Base-by-base conservation (phyloP, 2,113 vertebrate species). In the Pavo muticus region DNA sequence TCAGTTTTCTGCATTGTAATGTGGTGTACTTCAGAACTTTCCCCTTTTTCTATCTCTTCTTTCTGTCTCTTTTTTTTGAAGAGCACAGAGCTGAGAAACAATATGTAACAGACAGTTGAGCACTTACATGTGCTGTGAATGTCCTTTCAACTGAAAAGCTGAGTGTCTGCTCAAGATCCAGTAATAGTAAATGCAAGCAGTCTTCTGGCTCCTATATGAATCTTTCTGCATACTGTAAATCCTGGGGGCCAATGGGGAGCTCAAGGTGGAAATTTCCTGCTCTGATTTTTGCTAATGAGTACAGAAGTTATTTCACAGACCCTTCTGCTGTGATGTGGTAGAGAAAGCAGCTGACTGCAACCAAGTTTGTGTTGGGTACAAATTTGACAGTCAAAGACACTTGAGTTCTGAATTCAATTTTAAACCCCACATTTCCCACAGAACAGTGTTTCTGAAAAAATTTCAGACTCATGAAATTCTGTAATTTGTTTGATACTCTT, bases 111-210 rank as follows among this genome's bases (percentile, higher is more conserved):
- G 80, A 88, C 10, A 0, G 64, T 0, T 67, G 76, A 72, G 72
- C 67, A 50, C 45, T 86, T 86, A 23, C 14, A 23, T 81, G 52
- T 68, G 70, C 76, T 0, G 0, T 47, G 65, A 93, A 78, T 56
- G 29, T 81, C 39, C 80, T 91, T 81, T 86, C 86, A 84, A 27
- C 29, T 59, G 78, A 93, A 93, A 90, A 84, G 35, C 57, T 71
- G 39, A 25, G 32, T 61, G 8, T 60, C 79, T 90, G 69, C 52
- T 81, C 86, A 64, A 74, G 20, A 65, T 87, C 65, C 47, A 74
- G 80, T 84, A 84, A 91, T 21, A 81, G 68, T 56, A 87, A 94
- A 78, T 47, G 52, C 85, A 96, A 75, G 50, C 78, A 91, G 78
- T 70, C 20, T 88, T 74, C 68, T 91, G 85, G 37, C 85, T 91